These are phyloP conservation scores for Drosophila siamana DNA, from an alignment of 2,888 invertebrate species.

Conservation along the genomic window DNA sequence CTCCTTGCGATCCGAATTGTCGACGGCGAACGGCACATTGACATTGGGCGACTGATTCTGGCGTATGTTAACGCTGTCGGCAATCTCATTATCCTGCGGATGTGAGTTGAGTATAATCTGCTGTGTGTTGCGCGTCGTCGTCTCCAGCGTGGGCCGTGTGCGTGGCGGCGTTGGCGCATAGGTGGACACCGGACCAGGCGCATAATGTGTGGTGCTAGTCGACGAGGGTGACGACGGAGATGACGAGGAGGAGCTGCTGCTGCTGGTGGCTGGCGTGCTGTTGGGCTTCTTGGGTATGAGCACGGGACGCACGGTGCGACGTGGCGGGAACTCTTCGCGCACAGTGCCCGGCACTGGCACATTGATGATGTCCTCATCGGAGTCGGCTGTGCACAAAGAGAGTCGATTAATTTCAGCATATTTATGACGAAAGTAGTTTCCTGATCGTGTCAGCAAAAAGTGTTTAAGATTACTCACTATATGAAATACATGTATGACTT, in stretches of 20 bases:
- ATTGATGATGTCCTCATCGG: conserved; percentile 84
- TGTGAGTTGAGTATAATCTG: conserved; percentile 88
- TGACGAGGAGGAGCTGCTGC: conserved; percentile 24
- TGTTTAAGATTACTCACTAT: no score
- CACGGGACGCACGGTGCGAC: conserved; percentile 80
- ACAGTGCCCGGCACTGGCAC: conserved; percentile 85
- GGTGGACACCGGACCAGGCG: conserved; percentile 44
- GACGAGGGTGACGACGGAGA: conserved; percentile 10
- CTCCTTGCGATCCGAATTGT: conserved; percentile 87
- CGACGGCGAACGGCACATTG: conserved; percentile 89
- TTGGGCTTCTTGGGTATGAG: conserved; percentile 81
- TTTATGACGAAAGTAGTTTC: no score
- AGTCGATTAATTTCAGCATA: background rate
- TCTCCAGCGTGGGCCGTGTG: conserved; percentile 72
- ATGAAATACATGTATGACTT: no score
- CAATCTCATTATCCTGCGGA: conserved; percentile 93
- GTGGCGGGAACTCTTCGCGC: conserved; percentile 86
- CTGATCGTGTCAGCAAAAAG: no score
- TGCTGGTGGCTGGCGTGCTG: conserved; percentile 79
- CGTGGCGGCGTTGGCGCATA: conserved; percentile 65
- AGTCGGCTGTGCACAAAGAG: conserved; percentile 69
- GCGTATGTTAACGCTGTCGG: conserved; percentile 86
- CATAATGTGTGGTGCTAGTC: conserved; percentile 49
- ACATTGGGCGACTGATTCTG: conserved; percentile 89
- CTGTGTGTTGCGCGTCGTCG: conserved; percentile 84